Evolutionary conservation across 2,797 vertebrate species (phyloP).

Genomic region (Todus mexicanus): DNA sequence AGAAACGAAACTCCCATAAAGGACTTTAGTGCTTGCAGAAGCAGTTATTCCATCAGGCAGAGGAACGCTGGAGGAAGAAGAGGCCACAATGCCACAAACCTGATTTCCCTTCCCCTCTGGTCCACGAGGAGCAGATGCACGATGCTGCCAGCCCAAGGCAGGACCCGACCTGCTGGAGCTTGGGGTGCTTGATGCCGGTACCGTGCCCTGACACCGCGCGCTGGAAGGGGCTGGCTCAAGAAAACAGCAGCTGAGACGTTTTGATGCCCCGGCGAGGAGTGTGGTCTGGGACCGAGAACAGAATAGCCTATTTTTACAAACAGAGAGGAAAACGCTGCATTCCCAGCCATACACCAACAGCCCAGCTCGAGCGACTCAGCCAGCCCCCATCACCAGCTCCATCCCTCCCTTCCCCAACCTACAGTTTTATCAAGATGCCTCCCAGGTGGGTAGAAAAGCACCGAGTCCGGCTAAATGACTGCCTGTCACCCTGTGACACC

Average conservation of each 20-base stretch:
- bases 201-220: rapidly evolving
- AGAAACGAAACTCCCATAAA: not conserved
- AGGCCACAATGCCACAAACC: not conserved
- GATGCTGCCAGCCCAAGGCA: not conserved
- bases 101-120: not conserved
- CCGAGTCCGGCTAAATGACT: not conserved
- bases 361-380: not conserved
- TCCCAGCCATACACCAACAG: not conserved
- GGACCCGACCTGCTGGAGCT: rapidly evolving
- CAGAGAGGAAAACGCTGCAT: not conserved
- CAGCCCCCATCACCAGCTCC: not conserved
- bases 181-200: not conserved
- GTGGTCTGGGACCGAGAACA: not conserved
- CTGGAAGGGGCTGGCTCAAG: not conserved
- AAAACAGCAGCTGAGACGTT: not conserved
- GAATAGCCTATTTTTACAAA: conserved; percentile 49
- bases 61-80: not conserved
- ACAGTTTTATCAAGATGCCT: not conserved
- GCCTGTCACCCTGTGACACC: not conserved
- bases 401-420: not conserved
- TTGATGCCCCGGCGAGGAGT: not conserved
- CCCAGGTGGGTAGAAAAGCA: not conserved
- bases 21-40: not conserved
- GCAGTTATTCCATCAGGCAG: not conserved
- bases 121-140: not conserved